A percentile compares a stretch with the other conserved stretches of the same genome.
These are phyloP conservation scores for Xiphydria camelus DNA, from an alignment of 2,888 invertebrate species.

Conservation along the genomic window DNA sequence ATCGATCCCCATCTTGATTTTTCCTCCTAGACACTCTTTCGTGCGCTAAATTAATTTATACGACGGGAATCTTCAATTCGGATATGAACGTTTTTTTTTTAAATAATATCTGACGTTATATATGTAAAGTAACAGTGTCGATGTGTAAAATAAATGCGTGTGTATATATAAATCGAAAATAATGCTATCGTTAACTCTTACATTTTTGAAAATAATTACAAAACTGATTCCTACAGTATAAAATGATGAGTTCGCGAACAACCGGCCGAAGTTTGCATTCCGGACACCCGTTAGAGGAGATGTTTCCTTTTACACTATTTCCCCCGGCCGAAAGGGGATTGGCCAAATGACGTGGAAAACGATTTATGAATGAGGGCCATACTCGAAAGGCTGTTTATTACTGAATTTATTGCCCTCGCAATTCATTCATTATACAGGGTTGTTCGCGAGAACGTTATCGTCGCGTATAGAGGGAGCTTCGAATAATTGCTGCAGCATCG, in stretches of 20 bases:
- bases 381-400: slow-evolving; percentile 21
- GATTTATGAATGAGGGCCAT: slow-evolving; percentile 21
- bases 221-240: too few species aligned
- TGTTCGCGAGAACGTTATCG: not conserved
- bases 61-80: too few species aligned
- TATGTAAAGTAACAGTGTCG: too few species aligned
- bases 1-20: not conserved
- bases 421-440: slow-evolving; percentile 11
- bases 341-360: slow-evolving; percentile 12
- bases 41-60: not conserved
- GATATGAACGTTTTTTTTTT: too few species aligned
- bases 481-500: slow-evolving; percentile 1
- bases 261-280: too few species aligned
- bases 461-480: not conserved
- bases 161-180: too few species aligned
- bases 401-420: slow-evolving; percentile 24
- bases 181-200: too few species aligned
- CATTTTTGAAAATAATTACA: too few species aligned
- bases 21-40: not conserved
- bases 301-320: not conserved
- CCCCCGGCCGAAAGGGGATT: not conserved
- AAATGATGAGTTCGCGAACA: too few species aligned
- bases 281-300: too few species aligned
- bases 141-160: too few species aligned
- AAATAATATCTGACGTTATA: too few species aligned